These are phyloP conservation scores for Pandemis cinnamomeana DNA, from an alignment of 2,888 invertebrate species.

Conservation along the genomic window DNA sequence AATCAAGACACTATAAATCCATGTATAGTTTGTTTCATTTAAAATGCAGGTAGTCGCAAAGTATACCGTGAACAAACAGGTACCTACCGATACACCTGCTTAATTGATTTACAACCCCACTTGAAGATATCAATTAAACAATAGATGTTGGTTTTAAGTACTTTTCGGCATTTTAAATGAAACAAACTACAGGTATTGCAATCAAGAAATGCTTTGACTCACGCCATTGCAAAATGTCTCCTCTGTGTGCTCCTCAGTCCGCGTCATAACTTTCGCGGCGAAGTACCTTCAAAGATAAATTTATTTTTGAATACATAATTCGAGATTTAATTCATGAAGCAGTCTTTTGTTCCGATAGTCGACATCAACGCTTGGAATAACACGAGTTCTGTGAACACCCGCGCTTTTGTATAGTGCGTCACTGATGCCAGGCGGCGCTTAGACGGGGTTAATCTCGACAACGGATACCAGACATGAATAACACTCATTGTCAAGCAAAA, in stretches of 20 bases:
- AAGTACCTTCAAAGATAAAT: conserved; percentile 9
- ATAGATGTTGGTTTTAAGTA: too few species aligned
- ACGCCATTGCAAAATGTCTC: conserved; percentile 12
- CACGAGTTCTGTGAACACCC: conserved; percentile 19
- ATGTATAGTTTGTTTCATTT: too few species aligned
- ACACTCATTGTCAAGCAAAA: not conserved
- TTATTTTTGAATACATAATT: not conserved
- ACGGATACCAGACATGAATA: not conserved
- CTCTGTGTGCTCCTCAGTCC: not conserved
- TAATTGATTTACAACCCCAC: too few species aligned
- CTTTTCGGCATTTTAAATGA: too few species aligned
- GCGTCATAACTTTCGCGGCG: conserved; percentile 12
- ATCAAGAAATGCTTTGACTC: conserved; percentile 6
- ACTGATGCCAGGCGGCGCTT: not conserved
- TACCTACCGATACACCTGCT: too few species aligned
- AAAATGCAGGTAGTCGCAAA: too few species aligned
- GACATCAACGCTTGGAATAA: conserved; percentile 4
- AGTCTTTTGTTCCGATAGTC: not conserved
- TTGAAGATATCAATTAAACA: too few species aligned
- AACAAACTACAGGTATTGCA: too few species aligned
- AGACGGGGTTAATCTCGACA: conserved; percentile 16
- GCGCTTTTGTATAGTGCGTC: conserved; percentile 7
- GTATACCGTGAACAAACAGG: too few species aligned
- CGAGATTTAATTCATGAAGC: not conserved
- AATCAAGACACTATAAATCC: conserved; percentile 4